Base-by-base conservation (phyloP, 2,113 vertebrate genomes). In the Lycaon pictus region DNA sequence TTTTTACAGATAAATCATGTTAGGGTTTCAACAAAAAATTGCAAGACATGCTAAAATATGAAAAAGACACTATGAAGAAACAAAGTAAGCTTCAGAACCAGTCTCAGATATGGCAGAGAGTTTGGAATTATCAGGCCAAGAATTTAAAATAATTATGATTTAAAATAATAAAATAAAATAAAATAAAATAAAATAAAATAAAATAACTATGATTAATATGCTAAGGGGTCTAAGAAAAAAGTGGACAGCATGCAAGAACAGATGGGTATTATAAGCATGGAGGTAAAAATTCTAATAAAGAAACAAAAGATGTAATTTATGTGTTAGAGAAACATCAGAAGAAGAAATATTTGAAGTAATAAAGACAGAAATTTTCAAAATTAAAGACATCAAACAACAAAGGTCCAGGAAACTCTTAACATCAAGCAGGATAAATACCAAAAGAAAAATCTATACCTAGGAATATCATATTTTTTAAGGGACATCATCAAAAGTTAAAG, bases 91-190 rank as follows among this genome's bases (percentile, higher is more conserved):
- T 53, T 86, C 53, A 87, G 82, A 87, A 79, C 60, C 51, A 43
- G 58, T 17, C 7, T 79, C n/a, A 67, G 7, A 56, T 20, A n/a
- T 58, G 13, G 35, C 27, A 48, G 48, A 86, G 48, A 67, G 37
- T 84, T 56, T 67, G 25, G 51, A 93, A 67, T 79, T 32, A 93
- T 86, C 51, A 67, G 48, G 85, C 6, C 60, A 87, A 51, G 27
- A 87, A 56, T 65, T 65, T 86, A 86, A 90, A 53, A 77, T 90
- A 77, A 67, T 27, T 71, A 58, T 88, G 63, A 92, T 48, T 83
- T 43, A 43, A 43, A 43, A 43, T 4, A 43, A 43, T 43, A 43
- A 37, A 43, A 77, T 90, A 77, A 67, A 37, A 37, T 37, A 37
- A 37, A 37, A 37, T 37, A 43, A 43, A 43, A 43, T 43, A 43